Percentiles rank a stretch among this genome's conserved stretches.
Evolutionary conservation across 2,888 invertebrate species (phyloP).

Genomic region (Polydrusus pterygomalis): DNA sequence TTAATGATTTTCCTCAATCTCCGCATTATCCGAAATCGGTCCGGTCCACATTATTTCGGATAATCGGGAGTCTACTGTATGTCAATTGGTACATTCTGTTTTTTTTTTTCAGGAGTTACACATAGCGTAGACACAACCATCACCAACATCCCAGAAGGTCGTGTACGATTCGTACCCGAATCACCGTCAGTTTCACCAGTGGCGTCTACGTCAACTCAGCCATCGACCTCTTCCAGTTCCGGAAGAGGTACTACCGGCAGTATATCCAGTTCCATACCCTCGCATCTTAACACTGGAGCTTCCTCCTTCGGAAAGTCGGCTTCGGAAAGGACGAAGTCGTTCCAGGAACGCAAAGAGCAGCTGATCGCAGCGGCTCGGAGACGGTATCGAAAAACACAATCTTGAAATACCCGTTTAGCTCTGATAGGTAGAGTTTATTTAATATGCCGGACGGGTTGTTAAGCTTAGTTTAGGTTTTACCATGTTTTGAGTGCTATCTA

Average conservation of each 20-base stretch:
- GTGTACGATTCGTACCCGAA: conserved; percentile 78
- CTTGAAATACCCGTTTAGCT: conserved; percentile 68
- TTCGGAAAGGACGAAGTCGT: conserved; percentile 81
- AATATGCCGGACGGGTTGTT: conserved; percentile 2
- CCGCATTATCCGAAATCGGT: no score
- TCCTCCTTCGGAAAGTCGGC: conserved; percentile 76
- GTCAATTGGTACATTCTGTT: no score
- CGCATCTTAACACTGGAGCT: conserved; percentile 66
- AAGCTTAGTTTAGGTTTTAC: conserved; percentile 18
- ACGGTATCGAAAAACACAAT: conserved; percentile 85
- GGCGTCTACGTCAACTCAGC: conserved; percentile 32
- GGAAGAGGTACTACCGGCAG: not conserved
- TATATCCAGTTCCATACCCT: not conserved
- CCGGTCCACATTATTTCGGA: no score
- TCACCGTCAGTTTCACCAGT: conserved; percentile 33
- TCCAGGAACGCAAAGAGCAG: conserved; percentile 85
- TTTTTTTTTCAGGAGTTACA: conserved; percentile 77
- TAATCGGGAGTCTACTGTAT: no score
- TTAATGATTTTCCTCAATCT: no score
- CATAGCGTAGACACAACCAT: conserved; percentile 87
- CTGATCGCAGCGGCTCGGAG: conserved; percentile 86
- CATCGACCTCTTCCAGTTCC: conserved; percentile 61
- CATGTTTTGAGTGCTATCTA: no score
- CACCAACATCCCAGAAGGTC: conserved; percentile 86
- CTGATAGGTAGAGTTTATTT: not conserved